A percentile compares a stretch with the other conserved stretches of the same genome.
These are phyloP conservation scores for Dicycla oo DNA, from an alignment of 2,888 invertebrate genomes.

Conservation along the genomic window DNA sequence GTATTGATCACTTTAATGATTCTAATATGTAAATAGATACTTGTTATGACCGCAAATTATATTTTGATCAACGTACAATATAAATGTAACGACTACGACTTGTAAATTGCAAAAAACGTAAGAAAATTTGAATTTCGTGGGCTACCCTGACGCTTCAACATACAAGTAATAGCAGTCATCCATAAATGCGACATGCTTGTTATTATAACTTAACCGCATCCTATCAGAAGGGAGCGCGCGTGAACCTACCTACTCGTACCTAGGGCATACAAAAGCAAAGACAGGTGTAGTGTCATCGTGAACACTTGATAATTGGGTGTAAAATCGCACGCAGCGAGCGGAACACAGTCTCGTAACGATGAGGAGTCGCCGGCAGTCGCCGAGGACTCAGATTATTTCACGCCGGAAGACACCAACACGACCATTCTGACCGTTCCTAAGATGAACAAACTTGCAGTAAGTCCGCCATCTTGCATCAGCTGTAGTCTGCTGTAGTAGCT, in stretches of 20 bases:
- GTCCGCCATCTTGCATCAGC: slow-evolving; percentile 71
- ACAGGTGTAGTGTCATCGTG: slow-evolving; percentile 39
- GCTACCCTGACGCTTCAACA: too few relatives aligned
- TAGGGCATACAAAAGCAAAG: background rate
- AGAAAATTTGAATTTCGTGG: too few relatives aligned
- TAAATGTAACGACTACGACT: too few relatives aligned
- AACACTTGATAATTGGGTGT: slow-evolving; percentile 63
- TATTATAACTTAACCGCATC: slow-evolving; percentile 33
- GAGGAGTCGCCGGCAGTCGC: slow-evolving; percentile 88
- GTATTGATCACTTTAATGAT: too few relatives aligned
- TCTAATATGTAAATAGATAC: too few relatives aligned
- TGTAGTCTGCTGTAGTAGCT: too few relatives aligned
- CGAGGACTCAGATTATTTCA: slow-evolving; percentile 95
- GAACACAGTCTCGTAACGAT: slow-evolving; percentile 72
- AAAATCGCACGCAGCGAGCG: slow-evolving; percentile 71
- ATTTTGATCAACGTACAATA: too few relatives aligned
- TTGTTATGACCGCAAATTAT: too few relatives aligned
- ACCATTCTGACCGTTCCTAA: slow-evolving; percentile 92
- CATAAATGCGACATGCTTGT: slow-evolving; percentile 47
- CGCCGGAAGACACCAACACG: slow-evolving; percentile 94
- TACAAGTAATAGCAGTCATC: slow-evolving; percentile 25
- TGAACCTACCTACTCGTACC: background rate
- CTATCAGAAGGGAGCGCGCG: background rate
- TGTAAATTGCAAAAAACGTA: too few relatives aligned
- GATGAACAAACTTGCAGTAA: slow-evolving; percentile 78